phyloP scores from a whole-genome alignment of 2,797 vertebrate genomes.

The Labroides dimidiatus region DNA sequence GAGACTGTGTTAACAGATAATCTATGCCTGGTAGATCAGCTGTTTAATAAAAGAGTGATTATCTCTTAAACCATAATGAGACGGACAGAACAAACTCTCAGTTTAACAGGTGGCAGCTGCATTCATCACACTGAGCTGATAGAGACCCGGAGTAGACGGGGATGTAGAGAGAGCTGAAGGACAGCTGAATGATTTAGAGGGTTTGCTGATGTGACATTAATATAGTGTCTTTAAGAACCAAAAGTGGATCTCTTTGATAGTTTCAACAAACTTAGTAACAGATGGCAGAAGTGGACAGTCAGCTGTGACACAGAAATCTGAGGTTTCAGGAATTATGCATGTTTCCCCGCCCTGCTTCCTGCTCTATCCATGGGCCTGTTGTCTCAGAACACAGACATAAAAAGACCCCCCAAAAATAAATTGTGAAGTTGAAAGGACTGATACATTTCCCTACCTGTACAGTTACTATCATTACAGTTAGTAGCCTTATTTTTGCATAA shows the following conservation, averaged over 20 bases:
- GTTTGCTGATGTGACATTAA: not conserved
- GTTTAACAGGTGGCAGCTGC: conserved; percentile 64
- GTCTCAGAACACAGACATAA: too few relatives aligned
- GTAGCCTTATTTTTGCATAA: too few relatives aligned
- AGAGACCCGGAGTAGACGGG: conserved; percentile 20
- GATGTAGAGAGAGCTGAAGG: conserved; percentile 3
- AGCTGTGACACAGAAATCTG: not conserved
- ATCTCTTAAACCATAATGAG: conserved; percentile 51
- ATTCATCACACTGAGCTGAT: conserved; percentile 26
- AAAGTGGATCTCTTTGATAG: not conserved
- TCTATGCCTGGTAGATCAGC: conserved; percentile 41
- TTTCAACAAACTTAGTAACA: not conserved
- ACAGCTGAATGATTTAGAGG: not conserved
- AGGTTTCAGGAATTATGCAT: not conserved
- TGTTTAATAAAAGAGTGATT: conserved; percentile 62
- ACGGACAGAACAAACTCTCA: conserved; percentile 45
- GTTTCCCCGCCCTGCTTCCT: too few relatives aligned
- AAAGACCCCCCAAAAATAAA: too few relatives aligned
- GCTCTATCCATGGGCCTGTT: too few relatives aligned
- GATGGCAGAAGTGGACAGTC: not conserved
- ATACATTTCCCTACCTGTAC: too few relatives aligned
- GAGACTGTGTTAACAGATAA: conserved; percentile 37
- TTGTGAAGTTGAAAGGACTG: too few relatives aligned
- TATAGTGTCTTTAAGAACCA: not conserved
- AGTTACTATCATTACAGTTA: too few relatives aligned